Conservation (phyloP, 2,113 vertebrate genomes). For the Candoia aspera region DNA sequence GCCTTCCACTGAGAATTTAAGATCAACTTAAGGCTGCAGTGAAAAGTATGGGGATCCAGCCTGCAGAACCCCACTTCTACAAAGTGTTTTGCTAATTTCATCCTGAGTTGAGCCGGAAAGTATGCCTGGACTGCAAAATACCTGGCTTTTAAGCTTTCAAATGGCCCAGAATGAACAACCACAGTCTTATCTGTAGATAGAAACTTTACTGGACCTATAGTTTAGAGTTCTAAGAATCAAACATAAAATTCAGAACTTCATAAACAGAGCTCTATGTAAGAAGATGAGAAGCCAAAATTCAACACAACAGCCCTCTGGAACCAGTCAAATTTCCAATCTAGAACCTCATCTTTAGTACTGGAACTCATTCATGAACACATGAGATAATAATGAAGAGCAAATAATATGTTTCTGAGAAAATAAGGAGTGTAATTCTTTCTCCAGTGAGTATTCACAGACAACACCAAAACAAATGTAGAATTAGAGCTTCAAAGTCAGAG, state of each 20-base stretch:
- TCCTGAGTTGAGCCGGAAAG: background rate
- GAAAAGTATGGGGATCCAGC: background rate
- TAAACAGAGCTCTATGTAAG: background rate
- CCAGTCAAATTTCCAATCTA: too few species aligned
- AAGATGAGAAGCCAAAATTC: background rate
- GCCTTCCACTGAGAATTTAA: background rate
- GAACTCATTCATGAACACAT: background rate
- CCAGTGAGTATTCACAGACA: background rate
- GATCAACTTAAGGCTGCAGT: background rate
- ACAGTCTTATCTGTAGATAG: background rate
- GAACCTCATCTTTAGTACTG: background rate
- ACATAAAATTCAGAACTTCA: background rate
- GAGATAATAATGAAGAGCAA: too few species aligned
- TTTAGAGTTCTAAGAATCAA: background rate
- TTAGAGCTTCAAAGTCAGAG: background rate
- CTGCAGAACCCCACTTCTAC: background rate
- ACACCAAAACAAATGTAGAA: background rate
- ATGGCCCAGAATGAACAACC: background rate
- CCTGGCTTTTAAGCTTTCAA: background rate
- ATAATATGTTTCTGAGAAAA: background rate
- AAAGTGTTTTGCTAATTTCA: background rate
- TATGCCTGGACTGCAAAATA: background rate
- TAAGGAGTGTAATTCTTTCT: background rate
- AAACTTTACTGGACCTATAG: background rate
- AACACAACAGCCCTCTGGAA: background rate